Evolutionary conservation across 2,113 vertebrate genomes (phyloP).

Genomic region (Amphiprion percula): DNA sequence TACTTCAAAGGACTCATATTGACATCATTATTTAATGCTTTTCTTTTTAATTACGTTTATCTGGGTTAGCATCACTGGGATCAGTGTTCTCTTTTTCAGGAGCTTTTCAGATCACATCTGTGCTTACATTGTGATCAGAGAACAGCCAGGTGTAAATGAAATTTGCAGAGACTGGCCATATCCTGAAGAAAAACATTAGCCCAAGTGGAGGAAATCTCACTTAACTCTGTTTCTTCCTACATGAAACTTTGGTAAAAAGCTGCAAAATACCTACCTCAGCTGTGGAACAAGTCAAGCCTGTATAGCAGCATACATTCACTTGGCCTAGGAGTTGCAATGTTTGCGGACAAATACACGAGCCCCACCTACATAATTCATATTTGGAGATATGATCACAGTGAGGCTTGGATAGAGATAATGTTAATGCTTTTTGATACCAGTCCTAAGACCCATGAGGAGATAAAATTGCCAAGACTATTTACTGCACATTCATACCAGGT

Average conservation of each 20-base stretch:
- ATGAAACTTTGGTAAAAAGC: constrained; percentile 1
- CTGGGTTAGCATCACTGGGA: constrained; percentile 17
- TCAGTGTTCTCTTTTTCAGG: constrained; percentile 9
- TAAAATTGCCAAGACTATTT: background rate
- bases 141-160: background rate
- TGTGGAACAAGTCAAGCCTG: background rate
- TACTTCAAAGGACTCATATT: constrained; percentile 17
- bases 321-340: background rate
- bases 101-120: constrained; percentile 1
- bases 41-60: constrained; percentile 21
- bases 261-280: background rate
- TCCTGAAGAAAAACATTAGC: background rate
- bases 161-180: background rate
- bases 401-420: background rate
- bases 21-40: constrained; percentile 12
- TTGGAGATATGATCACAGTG: background rate
- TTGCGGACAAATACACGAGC: background rate
- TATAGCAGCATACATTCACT: background rate
- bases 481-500: background rate
- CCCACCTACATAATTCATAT: background rate
- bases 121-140: background rate
- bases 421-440: background rate
- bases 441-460: background rate
- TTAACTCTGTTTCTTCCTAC: background rate
- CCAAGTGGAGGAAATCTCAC: background rate